Evolutionary conservation across 2,113 vertebrate genomes (phyloP), one percentile per base, ranked within the genome.

Genomic region (Epinephelus cyanopodus): DNA sequence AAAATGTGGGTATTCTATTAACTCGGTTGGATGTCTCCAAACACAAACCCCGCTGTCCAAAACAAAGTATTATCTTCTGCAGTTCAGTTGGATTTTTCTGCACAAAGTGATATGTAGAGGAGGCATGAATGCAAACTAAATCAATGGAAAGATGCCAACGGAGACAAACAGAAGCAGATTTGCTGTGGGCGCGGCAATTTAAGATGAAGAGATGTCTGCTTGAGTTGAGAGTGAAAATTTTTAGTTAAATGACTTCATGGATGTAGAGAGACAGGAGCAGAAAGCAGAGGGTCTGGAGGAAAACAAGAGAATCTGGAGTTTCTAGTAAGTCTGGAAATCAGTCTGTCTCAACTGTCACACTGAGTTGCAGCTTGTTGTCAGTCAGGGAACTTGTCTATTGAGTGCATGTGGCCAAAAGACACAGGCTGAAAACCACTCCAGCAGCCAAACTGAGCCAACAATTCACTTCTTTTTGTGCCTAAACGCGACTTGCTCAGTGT

Each of bases 281-380:
- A 73, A n/a, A 83, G 9, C 4, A 52, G 33, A 33, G 17, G 7
- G 27, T 58, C 58, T 53, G 37, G 45, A 23, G 39, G 6, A 75
- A 53, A 61, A 77, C 27, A 53, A 74, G 21, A 19, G 1, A 48
- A 65, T 42, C 33, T 47, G 21, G 64, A 54, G 23, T 53, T 70
- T n/a, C 27, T 14, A 15, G 17, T 17, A 19, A 56, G 19, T 47
- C 33, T 72, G 52, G 18, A 83, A 57, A 65, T 39, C 60, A 33
- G 15, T 58, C 9, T 33, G 29, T 53, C 37, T 57, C 25, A 64
- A 58, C 19, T 56, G 57, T 62, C 39, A 56, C 56, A 42, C 68
- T 29, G 70, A 74, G 45, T 74, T 27, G 50, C 25, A 56, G 27
- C 68, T 73, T 66, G 42, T 53, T 81, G 78, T 73, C 74, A 42